Evolutionary conservation across 2,113 vertebrate genomes (phyloP).

Genomic region (Pterocles orientalis): DNA sequence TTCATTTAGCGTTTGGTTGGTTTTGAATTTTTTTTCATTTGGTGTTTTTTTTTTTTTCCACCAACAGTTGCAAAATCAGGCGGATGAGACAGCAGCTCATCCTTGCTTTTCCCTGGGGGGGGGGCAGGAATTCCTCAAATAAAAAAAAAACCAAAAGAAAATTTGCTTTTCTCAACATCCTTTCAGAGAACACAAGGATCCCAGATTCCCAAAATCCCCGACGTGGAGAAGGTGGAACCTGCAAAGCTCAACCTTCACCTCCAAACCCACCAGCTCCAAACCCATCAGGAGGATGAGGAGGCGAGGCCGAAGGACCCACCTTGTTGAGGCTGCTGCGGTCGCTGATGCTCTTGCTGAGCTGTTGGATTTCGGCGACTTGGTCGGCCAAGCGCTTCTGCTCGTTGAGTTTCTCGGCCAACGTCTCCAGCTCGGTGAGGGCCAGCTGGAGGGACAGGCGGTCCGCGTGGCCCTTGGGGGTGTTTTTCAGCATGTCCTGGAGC

Average conservation of each 20-base stretch:
- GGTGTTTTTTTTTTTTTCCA: not conserved
- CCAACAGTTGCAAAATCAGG: not conserved
- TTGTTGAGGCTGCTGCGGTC: conserved; percentile 91
- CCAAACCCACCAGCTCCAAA: not conserved
- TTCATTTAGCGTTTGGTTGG: not conserved
- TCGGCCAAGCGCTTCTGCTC: conserved; percentile 94
- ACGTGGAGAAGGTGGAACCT: fast-evolving
- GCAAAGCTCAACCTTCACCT: not conserved
- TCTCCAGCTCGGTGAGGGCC: conserved; percentile 96
- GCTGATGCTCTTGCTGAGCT: conserved; percentile 89
- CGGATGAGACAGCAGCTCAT: not conserved
- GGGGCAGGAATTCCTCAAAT: not conserved
- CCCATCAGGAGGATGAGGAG: fast-evolving
- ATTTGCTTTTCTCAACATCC: not conserved
- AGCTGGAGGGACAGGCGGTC: conserved; percentile 92
- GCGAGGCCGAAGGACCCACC: conserved; percentile 68
- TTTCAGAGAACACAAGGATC: not conserved
- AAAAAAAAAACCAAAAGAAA: not conserved
- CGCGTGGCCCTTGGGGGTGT: conserved; percentile 89
- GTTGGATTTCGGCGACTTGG: conserved; percentile 93
- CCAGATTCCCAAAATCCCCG: fast-evolving
- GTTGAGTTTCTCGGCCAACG: conserved; percentile 91
- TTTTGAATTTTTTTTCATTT: not conserved
- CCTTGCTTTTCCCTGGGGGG: not conserved
- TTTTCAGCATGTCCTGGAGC: conserved; percentile 94